Evolutionary conservation across 2,888 invertebrate species (phyloP), one percentile per base, ranked within the genome.

Genomic region (Fabriciana adippe): DNA sequence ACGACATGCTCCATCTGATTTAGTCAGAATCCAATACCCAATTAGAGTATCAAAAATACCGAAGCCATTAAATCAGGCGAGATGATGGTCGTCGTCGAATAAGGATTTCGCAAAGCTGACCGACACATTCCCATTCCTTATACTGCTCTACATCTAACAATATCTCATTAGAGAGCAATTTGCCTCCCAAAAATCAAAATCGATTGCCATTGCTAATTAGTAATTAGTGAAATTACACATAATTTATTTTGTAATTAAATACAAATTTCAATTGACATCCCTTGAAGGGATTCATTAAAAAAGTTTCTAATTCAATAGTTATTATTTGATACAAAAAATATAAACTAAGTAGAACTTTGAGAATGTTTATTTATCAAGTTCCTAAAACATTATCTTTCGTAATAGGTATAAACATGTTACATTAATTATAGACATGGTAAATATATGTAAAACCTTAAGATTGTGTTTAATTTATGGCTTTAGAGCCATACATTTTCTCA

Each of bases 41-140:
- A 79, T 79, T 76, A 79, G 74, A 78, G 77, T 74, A 75, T 75
- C 74, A 75, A 79, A 75, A 78, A 79, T 79, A 76, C 78, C 76
- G 64, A 76, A 76, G 75, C 71, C 78, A 80, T 82, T 85, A 87
- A 85, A 83, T 83, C 82, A 79, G 77, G 71, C 74, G 71, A 79
- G 75, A 82, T 81, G 84, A 83, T 83, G 71, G 68, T 72, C 66
- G 67, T 70, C 68, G 73, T 74, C 72, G 71, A 73, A 74, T 69
- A 74, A 69, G 72, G 74, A 70, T 73, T 72, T 67, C 66, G 69
- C 76, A 75, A 74, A 78, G 79, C 75, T 79, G 76, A 76, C 83
- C 76, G 75, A 78, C 79, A 78, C 76, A 77, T 78, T 74, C 66
- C 70, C 45, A 64, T 59, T 16, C 54, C 66, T 66, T 68, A 68